Conservation (phyloP, 2,113 vertebrate species). For the Dendropsophus ebraccatus region DNA sequence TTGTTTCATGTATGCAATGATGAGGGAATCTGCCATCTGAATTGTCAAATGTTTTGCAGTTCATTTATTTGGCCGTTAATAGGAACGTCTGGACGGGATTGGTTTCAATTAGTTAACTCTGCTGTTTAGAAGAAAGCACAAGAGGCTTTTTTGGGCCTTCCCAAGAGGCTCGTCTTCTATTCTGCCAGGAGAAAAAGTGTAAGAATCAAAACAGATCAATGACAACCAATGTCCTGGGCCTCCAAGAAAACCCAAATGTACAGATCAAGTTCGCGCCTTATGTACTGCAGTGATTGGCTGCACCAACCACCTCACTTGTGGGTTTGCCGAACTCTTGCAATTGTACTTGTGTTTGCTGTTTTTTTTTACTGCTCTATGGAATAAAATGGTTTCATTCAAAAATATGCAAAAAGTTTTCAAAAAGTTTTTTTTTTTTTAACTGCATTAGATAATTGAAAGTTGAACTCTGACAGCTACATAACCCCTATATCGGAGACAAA, state of each 20-base stretch:
- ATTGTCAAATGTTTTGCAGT: background rate
- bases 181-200: slow-evolving; percentile 52
- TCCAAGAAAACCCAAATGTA: slow-evolving; percentile 16
- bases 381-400: background rate
- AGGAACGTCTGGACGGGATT: background rate
- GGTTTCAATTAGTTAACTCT: slow-evolving; percentile 34
- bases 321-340: background rate
- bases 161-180: slow-evolving; percentile 24
- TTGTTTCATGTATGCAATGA: background rate
- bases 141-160: slow-evolving; percentile 47
- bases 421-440: background rate
- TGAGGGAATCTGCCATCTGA: background rate
- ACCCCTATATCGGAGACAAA: too few species aligned
- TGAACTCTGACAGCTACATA: too few species aligned
- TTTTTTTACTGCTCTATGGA: too few species aligned
- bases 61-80: slow-evolving; percentile 33
- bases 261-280: slow-evolving; percentile 28
- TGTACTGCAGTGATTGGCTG: background rate
- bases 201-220: slow-evolving; percentile 57
- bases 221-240: slow-evolving; percentile 39
- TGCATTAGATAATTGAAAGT: background rate
- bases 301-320: background rate
- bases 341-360: background rate
- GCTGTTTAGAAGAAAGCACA: slow-evolving; percentile 46
- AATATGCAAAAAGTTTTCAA: background rate